These are phyloP conservation scores for Merluccius polli DNA, from an alignment of 2,797 vertebrate species.

Conservation along the genomic window DNA sequence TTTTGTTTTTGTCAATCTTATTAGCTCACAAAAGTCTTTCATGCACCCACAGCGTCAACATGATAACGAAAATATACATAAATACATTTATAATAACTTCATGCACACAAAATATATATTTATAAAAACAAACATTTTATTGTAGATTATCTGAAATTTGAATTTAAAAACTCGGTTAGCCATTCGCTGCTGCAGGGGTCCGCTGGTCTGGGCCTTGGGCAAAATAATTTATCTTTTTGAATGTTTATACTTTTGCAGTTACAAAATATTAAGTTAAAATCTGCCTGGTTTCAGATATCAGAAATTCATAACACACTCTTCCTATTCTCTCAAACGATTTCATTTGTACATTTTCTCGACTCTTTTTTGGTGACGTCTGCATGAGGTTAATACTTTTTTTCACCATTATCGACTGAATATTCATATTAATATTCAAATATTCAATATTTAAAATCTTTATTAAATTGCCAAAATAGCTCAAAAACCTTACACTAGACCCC, in stretches of 20 bases:
- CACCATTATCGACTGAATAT: background rate
- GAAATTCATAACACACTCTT: too few relatives aligned
- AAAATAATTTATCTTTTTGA: background rate
- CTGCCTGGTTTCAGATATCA: too few relatives aligned
- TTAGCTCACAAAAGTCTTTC: background rate
- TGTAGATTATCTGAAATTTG: background rate
- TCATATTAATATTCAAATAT: too few relatives aligned
- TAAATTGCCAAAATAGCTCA: constrained; percentile 14
- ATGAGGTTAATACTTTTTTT: background rate
- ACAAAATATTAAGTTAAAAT: background rate
- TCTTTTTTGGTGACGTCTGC: background rate
- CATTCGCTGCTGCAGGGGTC: too few relatives aligned
- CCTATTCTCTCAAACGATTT: background rate
- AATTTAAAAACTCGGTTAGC: too few relatives aligned
- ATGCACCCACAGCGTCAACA: too few relatives aligned
- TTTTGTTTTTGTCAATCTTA: too few relatives aligned
- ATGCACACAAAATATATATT: background rate
- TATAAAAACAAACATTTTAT: background rate
- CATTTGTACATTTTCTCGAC: background rate
- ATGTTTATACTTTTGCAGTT: background rate
- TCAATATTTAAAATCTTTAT: constrained; percentile 13
- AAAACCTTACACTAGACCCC: constrained; percentile 8
- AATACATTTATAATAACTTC: background rate
- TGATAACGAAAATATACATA: too few relatives aligned
- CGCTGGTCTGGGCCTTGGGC: background rate